Evolutionary conservation across 2,113 vertebrate genomes (phyloP), one percentile per base, ranked within the genome.

Genomic region (Rhineura floridana): DNA sequence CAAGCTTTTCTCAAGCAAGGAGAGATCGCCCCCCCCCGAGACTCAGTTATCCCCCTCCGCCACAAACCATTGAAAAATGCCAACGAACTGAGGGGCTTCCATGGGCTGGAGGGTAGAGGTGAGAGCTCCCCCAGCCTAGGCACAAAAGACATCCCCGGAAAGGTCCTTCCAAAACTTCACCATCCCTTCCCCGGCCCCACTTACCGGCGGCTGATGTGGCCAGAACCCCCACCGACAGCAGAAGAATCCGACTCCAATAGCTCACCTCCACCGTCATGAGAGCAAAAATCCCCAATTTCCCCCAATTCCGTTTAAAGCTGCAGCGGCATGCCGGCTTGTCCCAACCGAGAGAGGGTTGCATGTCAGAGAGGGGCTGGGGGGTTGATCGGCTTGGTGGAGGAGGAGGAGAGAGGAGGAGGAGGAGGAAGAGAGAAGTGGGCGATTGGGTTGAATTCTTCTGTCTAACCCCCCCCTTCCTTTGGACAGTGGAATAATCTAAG

Each of bases 181-280:
- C 92, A n/a, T n/a, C 88, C 86, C 81, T 50, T 81, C 79, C 72
- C 90, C 73, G 5, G 79, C 52, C 8, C 93, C 96, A 97, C 98
- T 98, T 97, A 98, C 98, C 98, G 92, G 98, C 97, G 88, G 96
- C 98, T 23, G 98, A 98, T 92, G 96, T 96, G 48, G 97, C 95
- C 96, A 99, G 96, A 81, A 99, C 96, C 96, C 98, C 98, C 97
- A 98, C 95, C 73, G 97, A 98, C 87, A 99, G 95, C 95, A 99
- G 94, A 95, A 98, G 97, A 95, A 98, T 91, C 96, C 97, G 97
- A 97, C 98, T 98, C 98, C 98, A 98, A 89, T 96, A 96, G 95
- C 97, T 97, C 96, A 96, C 94, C 93, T 97, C 98, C 95, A 96
- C 95, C 95, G 96, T 97, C 98, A 98, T 96, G 67, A 97, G 95